Evolutionary conservation across 2,113 vertebrate genomes (phyloP), one percentile per base, ranked within the genome.

Genomic region (Mustela nigripes): DNA sequence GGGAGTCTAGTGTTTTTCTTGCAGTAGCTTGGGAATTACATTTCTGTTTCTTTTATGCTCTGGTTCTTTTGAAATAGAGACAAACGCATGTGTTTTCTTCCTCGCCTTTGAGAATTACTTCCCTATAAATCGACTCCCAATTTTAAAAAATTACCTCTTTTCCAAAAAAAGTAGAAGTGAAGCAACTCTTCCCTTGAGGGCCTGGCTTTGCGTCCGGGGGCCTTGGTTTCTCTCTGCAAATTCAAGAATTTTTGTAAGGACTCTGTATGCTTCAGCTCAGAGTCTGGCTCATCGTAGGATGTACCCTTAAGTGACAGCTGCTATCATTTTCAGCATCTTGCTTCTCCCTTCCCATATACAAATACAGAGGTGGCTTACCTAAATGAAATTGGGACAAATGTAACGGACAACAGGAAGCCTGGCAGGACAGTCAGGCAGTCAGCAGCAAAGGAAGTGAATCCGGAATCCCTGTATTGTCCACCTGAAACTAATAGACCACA

Each of bases 241-340:
- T 6, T 39, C 14, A 26, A 58, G 22, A 36, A 56, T 26, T 50
- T 16, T 45, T 45, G 1, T 53, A 14, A 65, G 71, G 6, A 22
- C 39, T 42, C 6, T 16, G 5, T 7, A 10, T 10, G 33, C 11
- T 18, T 33, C 4, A 36, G 18, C 60, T 2, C 16, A 5, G 82
- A 31, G 28, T 56, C 63, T 22, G 73, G 22, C 36, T 28, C 26
- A 4, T 1, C 15, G 1, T 1, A 2, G 2, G 11, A 26, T 0
- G 0, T 11, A 26, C 39, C 62, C 67, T 22, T 5, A 11, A n/a
- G 14, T 15, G 53, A 65, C 2, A 22, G 18, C 63, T 24, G 18
- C 56, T 19, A 0, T 84, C 19, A 8, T 84, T 50, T 62, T 18
- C 28, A n/a, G 36, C n/a, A 15, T 22, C 62, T 39, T 19, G 24